These are phyloP conservation scores for Drosophila kambysellisi DNA, from an alignment of 2,888 invertebrate species.

Conservation along the genomic window DNA sequence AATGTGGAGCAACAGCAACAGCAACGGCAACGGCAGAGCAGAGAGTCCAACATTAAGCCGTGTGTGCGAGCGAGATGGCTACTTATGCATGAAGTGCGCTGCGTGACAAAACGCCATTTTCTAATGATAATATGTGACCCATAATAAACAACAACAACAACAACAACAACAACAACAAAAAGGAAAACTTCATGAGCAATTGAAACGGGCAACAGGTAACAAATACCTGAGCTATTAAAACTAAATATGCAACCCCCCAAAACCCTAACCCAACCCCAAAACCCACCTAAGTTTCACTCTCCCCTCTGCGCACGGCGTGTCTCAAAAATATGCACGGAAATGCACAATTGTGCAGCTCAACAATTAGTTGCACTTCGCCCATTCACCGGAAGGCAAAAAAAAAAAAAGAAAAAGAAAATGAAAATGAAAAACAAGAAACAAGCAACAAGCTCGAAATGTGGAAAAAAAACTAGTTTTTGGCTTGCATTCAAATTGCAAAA, in stretches of 20 bases:
- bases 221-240: slow-evolving; percentile 80
- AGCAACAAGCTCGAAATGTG: slow-evolving; percentile 14
- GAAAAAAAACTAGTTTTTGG: slow-evolving; percentile 67
- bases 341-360: slow-evolving; percentile 84
- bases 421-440: slow-evolving; percentile 29
- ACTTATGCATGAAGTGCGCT: slow-evolving; percentile 66
- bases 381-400: slow-evolving; percentile 58
- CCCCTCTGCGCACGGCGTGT: slow-evolving; percentile 14
- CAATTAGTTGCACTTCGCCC: slow-evolving; percentile 80
- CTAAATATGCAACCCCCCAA: slow-evolving; percentile 71
- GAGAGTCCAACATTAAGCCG: neutral
- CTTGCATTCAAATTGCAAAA: slow-evolving; percentile 71
- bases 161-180: slow-evolving; percentile 45
- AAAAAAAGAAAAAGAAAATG: slow-evolving; percentile 22
- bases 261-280: slow-evolving; percentile 6
- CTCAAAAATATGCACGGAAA: slow-evolving; percentile 83
- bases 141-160: slow-evolving; percentile 67
- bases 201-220: slow-evolving; percentile 80
- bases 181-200: slow-evolving; percentile 65
- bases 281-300: neutral
- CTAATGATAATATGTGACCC: slow-evolving; percentile 82
- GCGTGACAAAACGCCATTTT: slow-evolving; percentile 84
- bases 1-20: slow-evolving; percentile 19
- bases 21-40: slow-evolving; percentile 5
- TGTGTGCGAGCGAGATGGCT: slow-evolving; percentile 47